Evolutionary conservation across 2,888 invertebrate genomes (phyloP), one percentile per base, ranked within the genome.

Genomic region (Thelaira solivaga): DNA sequence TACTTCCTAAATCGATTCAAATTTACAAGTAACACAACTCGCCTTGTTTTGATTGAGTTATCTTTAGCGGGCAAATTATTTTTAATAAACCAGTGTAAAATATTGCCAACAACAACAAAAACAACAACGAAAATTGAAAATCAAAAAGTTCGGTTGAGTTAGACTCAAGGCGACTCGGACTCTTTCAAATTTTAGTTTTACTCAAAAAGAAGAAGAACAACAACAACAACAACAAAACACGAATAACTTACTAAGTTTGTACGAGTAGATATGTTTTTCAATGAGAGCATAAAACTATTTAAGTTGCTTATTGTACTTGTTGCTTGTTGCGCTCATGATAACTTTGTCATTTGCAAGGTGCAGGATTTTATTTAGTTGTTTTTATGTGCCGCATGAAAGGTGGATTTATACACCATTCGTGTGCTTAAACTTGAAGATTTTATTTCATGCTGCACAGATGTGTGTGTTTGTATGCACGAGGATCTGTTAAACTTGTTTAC

Each of bases 341-440:
- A 51, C 18, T 59, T 65, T 71, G 71, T 61, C 64, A 71, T 65
- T 61, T 68, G 75, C 71, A 76, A 71, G 76, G 76, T 71, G 75
- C 69, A 71, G 71, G 53, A 71, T 71, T 71, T 59, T 55, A 31
- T 41, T 74, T 41, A 45, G 39, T 62, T 39, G 57, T 57, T 69
- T 64, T 71, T 61, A 67, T 47, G 75, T 67, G 39, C 59, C 45
- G 59, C 76, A 64, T 65, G 53, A 67, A 65, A 65, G 71, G 22
- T 59, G 45, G 31, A 53, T 71, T 71, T 34, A 72, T 61, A 31
- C 71, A 47, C 39, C 53, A 67, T 65, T 55, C 62, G 41, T 74
- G 18, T 49, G 64, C 29, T 53, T 31, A 22, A 67, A 55, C 43
- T 59, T 59, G 4, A 59, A 16, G 47, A 69, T 69, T 69, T 29